Base-by-base conservation (phyloP, 2,888 invertebrate species). In the Pachycephus smyrnensis region DNA sequence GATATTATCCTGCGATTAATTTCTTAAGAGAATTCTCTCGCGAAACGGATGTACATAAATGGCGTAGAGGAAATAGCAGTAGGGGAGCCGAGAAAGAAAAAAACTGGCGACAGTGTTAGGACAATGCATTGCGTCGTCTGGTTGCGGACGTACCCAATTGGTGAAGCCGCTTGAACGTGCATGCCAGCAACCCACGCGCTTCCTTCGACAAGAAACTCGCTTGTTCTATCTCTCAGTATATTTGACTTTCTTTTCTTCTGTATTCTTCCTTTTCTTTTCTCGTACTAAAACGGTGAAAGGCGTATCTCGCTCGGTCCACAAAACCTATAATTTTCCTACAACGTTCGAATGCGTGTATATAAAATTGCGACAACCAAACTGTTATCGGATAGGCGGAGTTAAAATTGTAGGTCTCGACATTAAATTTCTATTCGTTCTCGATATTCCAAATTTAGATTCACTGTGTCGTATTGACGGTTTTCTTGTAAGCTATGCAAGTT, bases 81-180 rank as follows among this genome's bases (percentile, higher is more conserved):
- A 6, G 23, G 9, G 37, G 37, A 11, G 12, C 3, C 12, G 12
- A 37, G 37, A 37, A 37, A 23, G 55, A 2, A 55, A 55, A 55
- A n/a, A 15, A 40, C 40, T 15, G 40, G 4, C 15, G 40, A 40
- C 40, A 15, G 4, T 40, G 23, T 55, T 23, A 55, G 55, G 55
- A 55, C 55, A 23, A 55, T 55, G 55, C 55, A 55, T 55, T 9
- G 55, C 23, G 15, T 55, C 23, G 55, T 23, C 0, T 23, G 31
- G 71, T 6, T 78, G 80, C 86, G 85, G 85, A 86, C 84, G 85
- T 86, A 79, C 77, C 81, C 85, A 86, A 86, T 87, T 86, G 84
- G 83, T 76, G 74, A 79, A 83, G 81, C 76, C 80, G 78, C 80
- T 83, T 76, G 55, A 55, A 23, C 55, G 55, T 55, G 23, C 15